Conservation (phyloP, 2,888 invertebrate genomes). For the Sicus ferrugineus region DNA sequence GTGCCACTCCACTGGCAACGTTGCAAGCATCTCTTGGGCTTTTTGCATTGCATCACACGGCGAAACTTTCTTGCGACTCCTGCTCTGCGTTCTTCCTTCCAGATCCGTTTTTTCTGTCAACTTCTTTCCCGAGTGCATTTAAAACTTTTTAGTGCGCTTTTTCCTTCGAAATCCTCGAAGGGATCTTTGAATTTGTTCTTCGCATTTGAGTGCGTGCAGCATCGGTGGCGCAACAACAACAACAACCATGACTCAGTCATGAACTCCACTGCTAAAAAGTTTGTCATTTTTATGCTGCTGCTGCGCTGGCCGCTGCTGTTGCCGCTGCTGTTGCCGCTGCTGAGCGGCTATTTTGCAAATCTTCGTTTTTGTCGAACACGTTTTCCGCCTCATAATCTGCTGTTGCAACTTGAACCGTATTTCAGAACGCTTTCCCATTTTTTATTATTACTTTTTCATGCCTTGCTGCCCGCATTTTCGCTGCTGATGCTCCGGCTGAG, state of each 20-base stretch:
- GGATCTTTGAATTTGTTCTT: conserved; percentile 7
- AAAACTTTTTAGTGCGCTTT: background rate
- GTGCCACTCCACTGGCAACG: background rate
- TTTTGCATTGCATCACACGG: background rate
- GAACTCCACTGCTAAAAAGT: too few relatives aligned
- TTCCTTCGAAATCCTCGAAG: conserved; percentile 3
- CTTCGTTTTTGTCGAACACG: background rate
- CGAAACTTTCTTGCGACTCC: background rate
- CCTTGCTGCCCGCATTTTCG: background rate
- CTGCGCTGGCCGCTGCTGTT: too few relatives aligned
- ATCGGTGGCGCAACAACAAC: background rate
- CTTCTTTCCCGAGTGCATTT: background rate
- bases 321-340: background rate
- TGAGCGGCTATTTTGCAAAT: background rate
- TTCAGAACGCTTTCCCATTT: background rate
- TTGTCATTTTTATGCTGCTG: too few relatives aligned
- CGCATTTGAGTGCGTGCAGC: background rate
- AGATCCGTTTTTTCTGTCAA: background rate
- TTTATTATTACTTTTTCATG: background rate
- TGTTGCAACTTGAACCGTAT: background rate
- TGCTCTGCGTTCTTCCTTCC: background rate
- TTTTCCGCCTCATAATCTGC: background rate
- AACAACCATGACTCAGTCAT: too few relatives aligned
- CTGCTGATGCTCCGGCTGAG: too few relatives aligned
- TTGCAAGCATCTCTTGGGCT: background rate